Base-by-base conservation (phyloP, 2,113 vertebrate genomes). In the Cyprinodon tularosa region DNA sequence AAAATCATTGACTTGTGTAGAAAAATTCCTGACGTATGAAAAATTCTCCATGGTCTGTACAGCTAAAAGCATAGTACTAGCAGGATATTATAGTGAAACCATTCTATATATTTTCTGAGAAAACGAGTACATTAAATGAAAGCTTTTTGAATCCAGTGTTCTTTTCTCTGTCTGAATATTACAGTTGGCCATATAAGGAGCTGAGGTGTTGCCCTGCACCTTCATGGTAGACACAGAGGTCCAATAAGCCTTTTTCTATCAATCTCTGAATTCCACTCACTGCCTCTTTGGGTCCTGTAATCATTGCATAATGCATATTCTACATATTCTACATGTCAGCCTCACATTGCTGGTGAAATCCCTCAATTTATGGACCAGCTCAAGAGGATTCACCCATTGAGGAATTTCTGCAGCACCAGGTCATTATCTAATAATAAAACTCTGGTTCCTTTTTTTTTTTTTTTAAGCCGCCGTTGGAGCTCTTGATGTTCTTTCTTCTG, bases 281-380 rank as follows among this genome's bases (percentile, higher is more conserved):
- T 53, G 79, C 29, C 62, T 50, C 37, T 74, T 69, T 39, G n/a
- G 79, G 76, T 67, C 85, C 57, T 80, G 47, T 65, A 80, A 73
- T 62, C 1, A n/a, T 91, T 92, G 77, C 80, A 88, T 92, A 91
- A 93, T 79, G 69, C 88, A 90, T 79, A 84, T 88, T 90, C 82
- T 86, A 84, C 88, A 87, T 90, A 88, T 83, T 84, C 82, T 77
- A 86, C 84, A 81, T 81, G 84, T 87, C 89, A 89, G 78, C 61
- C 65, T 14, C 89, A 85, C 85, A 84, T 92, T 84, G 85, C 84
- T 83, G 69, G 81, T 87, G 75, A 94, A 93, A 94, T 93, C 93
- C 91, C 91, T 86, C 63, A 92, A 93, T 94, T 94, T 94, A 94
- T 91, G 93, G 87, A 80, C 20, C 62, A 73, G 91, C 69, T 84